phyloP scores from a whole-genome alignment of 2,888 invertebrate genomes.

The Aphodius sticticus region DNA sequence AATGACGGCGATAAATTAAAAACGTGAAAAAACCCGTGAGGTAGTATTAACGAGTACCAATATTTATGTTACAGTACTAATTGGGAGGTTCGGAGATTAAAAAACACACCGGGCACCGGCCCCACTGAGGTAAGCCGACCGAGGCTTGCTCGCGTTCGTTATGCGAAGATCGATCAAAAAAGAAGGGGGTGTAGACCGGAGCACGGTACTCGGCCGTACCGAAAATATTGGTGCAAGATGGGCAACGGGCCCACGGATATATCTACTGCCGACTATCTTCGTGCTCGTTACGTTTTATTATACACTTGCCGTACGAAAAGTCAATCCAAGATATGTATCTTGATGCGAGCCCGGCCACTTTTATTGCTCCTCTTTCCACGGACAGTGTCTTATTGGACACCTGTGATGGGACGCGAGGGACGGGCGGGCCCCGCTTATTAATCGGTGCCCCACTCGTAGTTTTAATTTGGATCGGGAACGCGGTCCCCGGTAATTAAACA shows the following conservation, averaged over 20 bases:
- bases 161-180: slow-evolving; percentile 22
- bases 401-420: background rate
- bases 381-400: slow-evolving; percentile 4
- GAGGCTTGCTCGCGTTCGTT: slow-evolving; percentile 19
- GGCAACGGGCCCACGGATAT: slow-evolving; percentile 12
- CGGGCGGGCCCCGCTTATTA: slow-evolving; percentile 21
- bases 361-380: background rate
- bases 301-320: slow-evolving; percentile 23
- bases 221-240: background rate
- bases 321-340: slow-evolving; percentile 24
- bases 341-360: background rate
- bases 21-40: slow-evolving; percentile 30
- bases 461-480: slow-evolving; percentile 15
- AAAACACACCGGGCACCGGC: slow-evolving; percentile 22
- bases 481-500: slow-evolving; percentile 11
- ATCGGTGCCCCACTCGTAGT: slow-evolving; percentile 17
- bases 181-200: slow-evolving; percentile 14
- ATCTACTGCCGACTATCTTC: slow-evolving; percentile 10
- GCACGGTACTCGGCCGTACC: background rate
- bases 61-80: slow-evolving; percentile 39
- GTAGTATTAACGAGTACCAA: slow-evolving; percentile 37
- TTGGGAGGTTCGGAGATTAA: slow-evolving; percentile 29
- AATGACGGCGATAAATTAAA: slow-evolving; percentile 35
- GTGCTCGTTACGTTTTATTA: slow-evolving; percentile 25
- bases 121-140: background rate